Evolutionary conservation across 1,140 invertebrate species (phyloP), one percentile per base, ranked within the genome.

Genomic region (Drosophila parabipectinata): DNA sequence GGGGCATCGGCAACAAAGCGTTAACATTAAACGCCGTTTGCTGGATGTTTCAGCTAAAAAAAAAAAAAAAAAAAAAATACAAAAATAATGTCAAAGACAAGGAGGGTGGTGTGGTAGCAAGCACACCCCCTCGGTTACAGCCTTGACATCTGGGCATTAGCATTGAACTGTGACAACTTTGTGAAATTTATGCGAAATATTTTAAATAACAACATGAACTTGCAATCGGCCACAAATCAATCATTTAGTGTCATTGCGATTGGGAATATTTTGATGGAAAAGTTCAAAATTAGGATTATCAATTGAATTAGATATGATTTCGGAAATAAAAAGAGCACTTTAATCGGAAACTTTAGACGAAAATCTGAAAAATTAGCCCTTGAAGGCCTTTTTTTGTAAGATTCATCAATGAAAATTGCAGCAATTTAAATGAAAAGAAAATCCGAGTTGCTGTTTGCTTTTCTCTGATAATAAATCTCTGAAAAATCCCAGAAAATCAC

Each of bases 1-100:
- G 12, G 12, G 50, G 14, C 26, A 73, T 34, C 37, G 68, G 34
- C 51, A 73, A 73, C 71, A 73, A 73, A 73, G 71, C 71, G 71
- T 73, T 73, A 73, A 73, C 71, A 73, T 73, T 73, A 73, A 73
- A 73, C 71, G 69, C 51, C 69, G 57, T 47, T 73, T 55, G 58
- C 34, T 47, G 10, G 47, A n/a, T n/a, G n/a, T n/a, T n/a, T n/a
- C n/a, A n/a, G n/a, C n/a, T n/a, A n/a, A n/a, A n/a, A n/a, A n/a
- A n/a, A n/a, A n/a, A n/a, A n/a, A n/a, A n/a, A n/a, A n/a, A 30
- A 71, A 72, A 47, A 50, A 48, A 69, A 63, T 18, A 18, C 18
- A 69, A 63, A 54, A 73, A 73, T 73, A n/a, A 10, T 61, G 69
- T 73, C 69, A 73, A 73, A 73, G 58, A 51, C 34, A 54, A 54